Conservation (phyloP, 2,888 invertebrate species). For the Lycaena phlaeas region DNA sequence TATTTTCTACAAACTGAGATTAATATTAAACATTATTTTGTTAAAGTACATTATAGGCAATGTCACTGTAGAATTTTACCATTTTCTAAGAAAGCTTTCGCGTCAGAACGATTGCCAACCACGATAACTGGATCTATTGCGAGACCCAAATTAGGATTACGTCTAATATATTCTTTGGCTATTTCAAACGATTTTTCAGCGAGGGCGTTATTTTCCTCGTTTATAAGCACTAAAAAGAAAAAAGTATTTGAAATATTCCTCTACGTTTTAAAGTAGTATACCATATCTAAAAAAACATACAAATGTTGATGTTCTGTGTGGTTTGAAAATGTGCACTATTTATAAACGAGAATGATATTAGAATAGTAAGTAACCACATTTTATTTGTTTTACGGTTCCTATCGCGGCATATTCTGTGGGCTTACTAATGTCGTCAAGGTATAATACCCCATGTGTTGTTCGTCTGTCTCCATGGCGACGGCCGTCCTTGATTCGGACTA, state of each 20-base stretch:
- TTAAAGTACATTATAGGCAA: too few relatives aligned
- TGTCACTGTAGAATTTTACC: constrained; percentile 70
- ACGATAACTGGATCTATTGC: constrained; percentile 75
- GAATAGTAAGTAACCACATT: constrained; percentile 23
- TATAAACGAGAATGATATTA: constrained; percentile 29
- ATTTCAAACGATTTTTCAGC: constrained; percentile 81
- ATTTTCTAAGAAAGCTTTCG: constrained; percentile 78
- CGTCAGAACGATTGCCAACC: constrained; percentile 81
- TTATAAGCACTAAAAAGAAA: constrained; percentile 76
- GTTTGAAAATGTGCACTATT: constrained; percentile 62
- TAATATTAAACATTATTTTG: not conserved
- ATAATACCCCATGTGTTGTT: constrained; percentile 26
- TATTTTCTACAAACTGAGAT: constrained; percentile 80
- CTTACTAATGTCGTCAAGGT: not conserved
- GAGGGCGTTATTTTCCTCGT: constrained; percentile 81
- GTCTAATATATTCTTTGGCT: constrained; percentile 79
- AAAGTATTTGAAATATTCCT: too few relatives aligned
- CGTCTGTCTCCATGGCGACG: constrained; percentile 54
- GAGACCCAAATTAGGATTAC: constrained; percentile 78
- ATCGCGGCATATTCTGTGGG: not conserved
- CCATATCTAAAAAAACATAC: constrained; percentile 73
- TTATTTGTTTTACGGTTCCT: not conserved
- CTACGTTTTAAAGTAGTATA: too few relatives aligned
- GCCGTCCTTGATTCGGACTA: constrained; percentile 45
- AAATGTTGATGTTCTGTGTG: constrained; percentile 80